phyloP scores from a whole-genome alignment of 2,888 invertebrate genomes.

The Carabus problematicus region DNA sequence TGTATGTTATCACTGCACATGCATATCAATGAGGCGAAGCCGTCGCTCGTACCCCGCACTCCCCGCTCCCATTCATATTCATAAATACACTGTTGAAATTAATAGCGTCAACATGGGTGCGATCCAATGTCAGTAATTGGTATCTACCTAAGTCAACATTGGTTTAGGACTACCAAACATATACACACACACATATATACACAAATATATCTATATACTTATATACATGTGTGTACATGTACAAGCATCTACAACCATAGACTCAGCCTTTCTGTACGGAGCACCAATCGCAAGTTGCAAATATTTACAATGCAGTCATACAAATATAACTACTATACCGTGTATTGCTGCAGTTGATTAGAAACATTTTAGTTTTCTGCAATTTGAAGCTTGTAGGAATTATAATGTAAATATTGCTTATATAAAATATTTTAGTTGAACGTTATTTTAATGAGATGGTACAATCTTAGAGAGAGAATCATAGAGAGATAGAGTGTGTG shows the following conservation, averaged over 20 bases:
- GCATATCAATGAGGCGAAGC: slow-evolving; percentile 43
- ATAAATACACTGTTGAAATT: slow-evolving; percentile 43
- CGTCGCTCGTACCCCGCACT: slow-evolving; percentile 24
- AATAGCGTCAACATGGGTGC: slow-evolving; percentile 47
- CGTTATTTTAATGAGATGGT: slow-evolving; percentile 18
- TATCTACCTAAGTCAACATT: slow-evolving; percentile 50
- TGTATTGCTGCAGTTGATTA: slow-evolving; percentile 50
- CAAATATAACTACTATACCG: slow-evolving; percentile 12
- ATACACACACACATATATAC: not conserved
- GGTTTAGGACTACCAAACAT: slow-evolving; percentile 46
- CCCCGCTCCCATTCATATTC: slow-evolving; percentile 40
- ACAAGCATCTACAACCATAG: too few species aligned
- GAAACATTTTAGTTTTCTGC: slow-evolving; percentile 44
- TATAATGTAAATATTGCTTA: not conserved
- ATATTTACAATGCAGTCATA: slow-evolving; percentile 50
- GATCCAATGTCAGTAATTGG: slow-evolving; percentile 48
- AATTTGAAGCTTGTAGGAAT: too few species aligned
- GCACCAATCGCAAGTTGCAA: slow-evolving; percentile 43
- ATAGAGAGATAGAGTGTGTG: slow-evolving; percentile 15
- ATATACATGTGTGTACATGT: not conserved
- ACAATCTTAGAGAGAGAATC: slow-evolving; percentile 10
- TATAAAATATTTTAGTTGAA: slow-evolving; percentile 4
- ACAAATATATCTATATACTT: not conserved
- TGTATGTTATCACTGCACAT: slow-evolving; percentile 47
- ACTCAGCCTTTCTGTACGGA: too few species aligned